phyloP scores from a whole-genome alignment of 2,113 vertebrate genomes.

The Felis chaus region DNA sequence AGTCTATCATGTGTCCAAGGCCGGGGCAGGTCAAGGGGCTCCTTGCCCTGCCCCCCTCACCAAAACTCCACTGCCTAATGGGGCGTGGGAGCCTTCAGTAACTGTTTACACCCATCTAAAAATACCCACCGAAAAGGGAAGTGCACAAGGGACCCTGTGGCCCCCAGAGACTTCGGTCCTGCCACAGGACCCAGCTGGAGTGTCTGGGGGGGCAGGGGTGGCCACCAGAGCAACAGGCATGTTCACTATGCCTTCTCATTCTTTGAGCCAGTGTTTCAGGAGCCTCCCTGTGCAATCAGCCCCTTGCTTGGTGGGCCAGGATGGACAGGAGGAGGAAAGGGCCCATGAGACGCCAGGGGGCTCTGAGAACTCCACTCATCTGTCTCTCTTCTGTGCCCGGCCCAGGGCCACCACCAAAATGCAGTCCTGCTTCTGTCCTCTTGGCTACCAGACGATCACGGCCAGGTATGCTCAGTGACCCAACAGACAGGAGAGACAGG shows the following conservation, averaged over 20 bases:
- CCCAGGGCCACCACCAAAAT: not conserved
- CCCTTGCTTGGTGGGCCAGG: not conserved
- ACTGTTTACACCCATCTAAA: conserved; percentile 74
- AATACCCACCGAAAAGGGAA: conserved; percentile 79
- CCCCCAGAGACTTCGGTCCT: conserved; percentile 42
- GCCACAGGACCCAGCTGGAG: conserved; percentile 26
- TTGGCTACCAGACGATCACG: not conserved
- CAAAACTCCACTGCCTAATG: conserved; percentile 50
- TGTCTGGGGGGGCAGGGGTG: not conserved
- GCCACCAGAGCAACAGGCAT: not conserved
- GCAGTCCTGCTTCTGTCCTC: not conserved
- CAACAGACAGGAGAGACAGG: not conserved
- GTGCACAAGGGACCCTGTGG: conserved; percentile 51
- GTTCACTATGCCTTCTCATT: not conserved
- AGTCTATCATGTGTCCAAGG: not conserved
- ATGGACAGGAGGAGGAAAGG: not conserved
- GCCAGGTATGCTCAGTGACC: not conserved
- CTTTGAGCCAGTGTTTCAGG: not conserved
- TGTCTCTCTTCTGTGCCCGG: not conserved
- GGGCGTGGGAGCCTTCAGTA: conserved; percentile 71
- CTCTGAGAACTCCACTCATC: not conserved
- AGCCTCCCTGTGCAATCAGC: not conserved
- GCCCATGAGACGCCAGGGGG: not conserved
- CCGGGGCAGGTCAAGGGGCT: conserved; percentile 11
- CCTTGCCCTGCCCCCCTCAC: conserved; percentile 21